Percentiles rank a stretch among this genome's conserved stretches.
Evolutionary conservation across 2,797 vertebrate species (phyloP).

Genomic region (Pempheris klunzingeri): DNA sequence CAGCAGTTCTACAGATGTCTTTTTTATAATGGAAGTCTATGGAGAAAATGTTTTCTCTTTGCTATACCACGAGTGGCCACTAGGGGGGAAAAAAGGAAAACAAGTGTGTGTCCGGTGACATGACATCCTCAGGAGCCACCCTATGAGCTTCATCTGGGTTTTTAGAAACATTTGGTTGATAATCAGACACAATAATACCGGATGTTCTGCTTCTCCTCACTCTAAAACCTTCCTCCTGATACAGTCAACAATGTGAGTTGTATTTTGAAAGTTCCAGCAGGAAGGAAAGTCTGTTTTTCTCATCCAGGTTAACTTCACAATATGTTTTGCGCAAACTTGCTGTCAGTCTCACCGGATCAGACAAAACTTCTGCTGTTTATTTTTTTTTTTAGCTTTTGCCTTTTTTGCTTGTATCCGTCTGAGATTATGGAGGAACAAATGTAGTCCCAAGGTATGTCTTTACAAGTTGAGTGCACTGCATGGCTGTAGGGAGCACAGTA

Average conservation of each 20-base stretch:
- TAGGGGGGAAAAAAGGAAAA: too few species aligned
- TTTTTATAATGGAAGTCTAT: too few species aligned
- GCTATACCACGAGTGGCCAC: too few species aligned
- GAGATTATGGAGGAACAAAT: not conserved
- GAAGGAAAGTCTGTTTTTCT: not conserved
- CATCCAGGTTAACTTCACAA: not conserved
- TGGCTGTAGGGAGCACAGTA: not conserved
- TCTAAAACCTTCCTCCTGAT: too few species aligned
- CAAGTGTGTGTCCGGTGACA: too few species aligned
- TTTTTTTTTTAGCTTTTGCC: too few species aligned
- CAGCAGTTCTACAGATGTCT: too few species aligned
- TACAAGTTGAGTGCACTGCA: not conserved
- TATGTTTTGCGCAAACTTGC: not conserved
- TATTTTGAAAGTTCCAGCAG: conserved; percentile 32
- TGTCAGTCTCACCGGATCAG: not conserved
- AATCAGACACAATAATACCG: not conserved
- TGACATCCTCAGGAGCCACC: too few species aligned
- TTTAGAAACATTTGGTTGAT: too few species aligned
- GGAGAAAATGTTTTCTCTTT: too few species aligned
- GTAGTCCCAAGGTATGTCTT: conserved; percentile 12
- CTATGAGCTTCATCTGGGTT: too few species aligned
- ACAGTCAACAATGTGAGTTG: not conserved
- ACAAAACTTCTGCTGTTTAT: not conserved
- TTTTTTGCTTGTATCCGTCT: not conserved
- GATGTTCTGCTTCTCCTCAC: not conserved